Conservation (phyloP, 2,888 invertebrate genomes). For the Cerastis leucographa region DNA sequence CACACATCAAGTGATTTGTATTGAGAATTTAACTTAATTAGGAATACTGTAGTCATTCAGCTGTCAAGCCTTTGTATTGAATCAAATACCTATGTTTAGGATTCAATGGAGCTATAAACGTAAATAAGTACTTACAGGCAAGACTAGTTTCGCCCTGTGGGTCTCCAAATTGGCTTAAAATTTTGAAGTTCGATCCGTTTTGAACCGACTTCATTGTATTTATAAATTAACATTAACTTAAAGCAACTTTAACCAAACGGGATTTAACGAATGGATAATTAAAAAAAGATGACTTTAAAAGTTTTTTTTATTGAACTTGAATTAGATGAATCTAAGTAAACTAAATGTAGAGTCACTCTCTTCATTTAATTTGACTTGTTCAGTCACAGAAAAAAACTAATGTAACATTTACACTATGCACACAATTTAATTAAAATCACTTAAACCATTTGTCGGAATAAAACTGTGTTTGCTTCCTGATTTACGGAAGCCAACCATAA, state of each 20-base stretch:
- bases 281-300: background rate
- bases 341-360: background rate
- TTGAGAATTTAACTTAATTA: conserved; percentile 42
- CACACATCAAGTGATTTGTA: conserved; percentile 14
- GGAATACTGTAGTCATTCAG: conserved; percentile 43
- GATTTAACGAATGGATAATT: background rate
- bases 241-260: too few relatives aligned
- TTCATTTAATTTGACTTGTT: background rate
- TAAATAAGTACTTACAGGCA: background rate
- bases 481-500: background rate
- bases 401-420: conserved; percentile 21
- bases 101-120: conserved; percentile 26
- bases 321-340: background rate
- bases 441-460: conserved; percentile 25
- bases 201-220: background rate
- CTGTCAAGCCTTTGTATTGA: conserved; percentile 44
- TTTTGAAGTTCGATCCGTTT: background rate
- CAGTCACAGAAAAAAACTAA: background rate
- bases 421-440: conserved; percentile 42
- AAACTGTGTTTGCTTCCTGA: conserved; percentile 23
- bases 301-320: background rate
- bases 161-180: background rate
- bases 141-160: background rate
- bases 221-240: background rate
- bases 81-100: conserved; percentile 12